phyloP scores from a whole-genome alignment of 2,888 invertebrate species.

The Calameuta filiformis region DNA sequence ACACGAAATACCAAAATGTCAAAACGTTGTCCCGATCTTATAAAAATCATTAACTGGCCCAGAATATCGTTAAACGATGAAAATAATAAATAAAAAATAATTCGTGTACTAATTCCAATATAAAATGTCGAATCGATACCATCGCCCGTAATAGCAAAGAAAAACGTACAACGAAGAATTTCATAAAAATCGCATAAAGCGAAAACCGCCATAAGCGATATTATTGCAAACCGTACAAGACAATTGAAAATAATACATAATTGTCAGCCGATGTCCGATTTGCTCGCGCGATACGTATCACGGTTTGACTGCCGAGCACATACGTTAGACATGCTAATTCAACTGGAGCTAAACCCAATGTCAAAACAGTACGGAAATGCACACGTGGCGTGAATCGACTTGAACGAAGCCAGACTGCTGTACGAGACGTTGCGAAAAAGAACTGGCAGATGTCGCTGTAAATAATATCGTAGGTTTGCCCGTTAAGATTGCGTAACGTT shows the following conservation, averaged over 20 bases:
- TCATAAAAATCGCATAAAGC: no score
- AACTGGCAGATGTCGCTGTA: neutral
- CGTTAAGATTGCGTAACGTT: neutral
- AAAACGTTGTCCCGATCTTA: neutral
- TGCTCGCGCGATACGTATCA: neutral
- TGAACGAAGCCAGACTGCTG: neutral
- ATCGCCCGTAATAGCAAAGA: neutral
- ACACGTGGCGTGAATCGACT: neutral
- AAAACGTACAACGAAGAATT: neutral
- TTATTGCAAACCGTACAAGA: neutral
- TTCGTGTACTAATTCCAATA: neutral
- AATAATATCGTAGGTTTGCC: neutral
- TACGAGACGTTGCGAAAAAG: neutral
- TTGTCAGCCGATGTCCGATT: neutral
- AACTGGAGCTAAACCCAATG: neutral
- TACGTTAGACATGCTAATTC: neutral
- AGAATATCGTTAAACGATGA: neutral
- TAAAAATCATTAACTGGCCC: neutral
- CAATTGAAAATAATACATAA: neutral
- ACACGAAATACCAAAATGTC: neutral
- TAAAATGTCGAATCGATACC: neutral
- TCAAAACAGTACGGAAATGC: neutral
- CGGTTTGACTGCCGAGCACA: no score
- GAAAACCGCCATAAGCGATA: no score
- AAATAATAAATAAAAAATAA: neutral